Percentiles rank a stretch among this genome's conserved stretches.
These are phyloP conservation scores for Stenoptilia bipunctidactyla DNA, from an alignment of 2,888 invertebrate genomes.

Conservation along the genomic window DNA sequence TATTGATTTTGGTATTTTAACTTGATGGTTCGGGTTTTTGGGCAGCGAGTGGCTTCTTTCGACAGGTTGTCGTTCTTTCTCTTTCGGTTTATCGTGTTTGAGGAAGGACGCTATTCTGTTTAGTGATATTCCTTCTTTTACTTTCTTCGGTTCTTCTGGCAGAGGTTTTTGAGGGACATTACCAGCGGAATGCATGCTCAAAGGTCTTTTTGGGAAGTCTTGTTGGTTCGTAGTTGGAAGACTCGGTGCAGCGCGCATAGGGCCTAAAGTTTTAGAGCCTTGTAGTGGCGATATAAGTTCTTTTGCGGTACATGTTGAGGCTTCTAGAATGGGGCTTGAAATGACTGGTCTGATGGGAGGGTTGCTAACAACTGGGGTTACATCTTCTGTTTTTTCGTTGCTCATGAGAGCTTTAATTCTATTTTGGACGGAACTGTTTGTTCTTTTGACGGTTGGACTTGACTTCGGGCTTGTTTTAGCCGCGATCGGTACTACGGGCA, in stretches of 20 bases:
- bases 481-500: slow-evolving; percentile 67
- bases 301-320: slow-evolving; percentile 84
- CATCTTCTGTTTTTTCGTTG: slow-evolving; percentile 50
- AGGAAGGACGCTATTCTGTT: slow-evolving; percentile 83
- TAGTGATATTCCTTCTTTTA: slow-evolving; percentile 73
- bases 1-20: slow-evolving; percentile 74
- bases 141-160: slow-evolving; percentile 66
- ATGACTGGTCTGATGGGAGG: slow-evolving; percentile 83
- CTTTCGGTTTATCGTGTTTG: slow-evolving; percentile 72
- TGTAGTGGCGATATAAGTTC: slow-evolving; percentile 77
- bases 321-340: slow-evolving; percentile 84
- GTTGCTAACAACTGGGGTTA: slow-evolving; percentile 48
- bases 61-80: slow-evolving; percentile 57
- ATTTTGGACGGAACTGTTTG: slow-evolving; percentile 50
- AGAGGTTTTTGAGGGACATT: slow-evolving; percentile 49
- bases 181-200: slow-evolving; percentile 55
- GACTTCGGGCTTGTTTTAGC: slow-evolving; percentile 40
- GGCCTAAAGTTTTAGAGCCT: slow-evolving; percentile 72
- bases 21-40: slow-evolving; percentile 66
- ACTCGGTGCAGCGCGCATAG: slow-evolving; percentile 72
- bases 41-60: slow-evolving; percentile 72
- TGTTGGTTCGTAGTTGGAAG: slow-evolving; percentile 42
- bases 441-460: slow-evolving; percentile 49
- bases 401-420: slow-evolving; percentile 56
- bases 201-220: slow-evolving; percentile 58